Percentiles rank a stretch among this genome's conserved stretches.
These are phyloP conservation scores for Chauna torquata DNA, from an alignment of 2,113 vertebrate genomes.

Conservation along the genomic window DNA sequence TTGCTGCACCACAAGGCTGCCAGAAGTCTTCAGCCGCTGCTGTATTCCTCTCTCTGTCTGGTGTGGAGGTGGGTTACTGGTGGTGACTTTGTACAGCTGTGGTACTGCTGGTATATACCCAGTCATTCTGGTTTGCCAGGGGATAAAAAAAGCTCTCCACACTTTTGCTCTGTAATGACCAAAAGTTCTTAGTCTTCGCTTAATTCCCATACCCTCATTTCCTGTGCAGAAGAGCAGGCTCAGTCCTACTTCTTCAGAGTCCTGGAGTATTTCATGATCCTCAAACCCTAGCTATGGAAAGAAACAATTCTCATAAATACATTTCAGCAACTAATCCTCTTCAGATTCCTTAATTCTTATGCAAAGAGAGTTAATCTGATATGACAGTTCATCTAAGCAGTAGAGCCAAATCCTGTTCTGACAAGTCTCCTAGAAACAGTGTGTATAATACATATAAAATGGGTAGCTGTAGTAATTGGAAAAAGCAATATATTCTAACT, in stretches of 20 bases:
- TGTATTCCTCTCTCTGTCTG: neutral
- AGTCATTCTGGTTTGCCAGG: neutral
- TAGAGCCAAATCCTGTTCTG: neutral
- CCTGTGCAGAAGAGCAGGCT: neutral
- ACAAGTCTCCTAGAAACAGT: neutral
- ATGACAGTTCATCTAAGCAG: neutral
- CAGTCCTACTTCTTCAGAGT: neutral
- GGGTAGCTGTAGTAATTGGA: neutral
- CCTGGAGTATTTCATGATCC: neutral
- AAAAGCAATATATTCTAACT: neutral
- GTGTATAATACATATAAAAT: neutral
- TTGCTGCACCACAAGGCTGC: neutral
- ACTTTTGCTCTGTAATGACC: neutral
- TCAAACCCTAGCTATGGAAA: neutral
- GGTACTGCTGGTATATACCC: neutral
- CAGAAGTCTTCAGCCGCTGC: neutral
- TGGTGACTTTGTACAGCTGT: neutral
- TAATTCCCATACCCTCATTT: neutral
- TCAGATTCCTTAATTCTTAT: neutral
- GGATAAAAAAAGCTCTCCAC: neutral
- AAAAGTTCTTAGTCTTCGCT: neutral
- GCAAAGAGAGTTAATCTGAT: neutral
- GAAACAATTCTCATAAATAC: neutral
- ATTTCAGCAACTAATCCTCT: neutral
- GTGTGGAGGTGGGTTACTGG: neutral